Evolutionary conservation across 2,888 invertebrate genomes (phyloP).

Genomic region (Chrysolina haemoptera): DNA sequence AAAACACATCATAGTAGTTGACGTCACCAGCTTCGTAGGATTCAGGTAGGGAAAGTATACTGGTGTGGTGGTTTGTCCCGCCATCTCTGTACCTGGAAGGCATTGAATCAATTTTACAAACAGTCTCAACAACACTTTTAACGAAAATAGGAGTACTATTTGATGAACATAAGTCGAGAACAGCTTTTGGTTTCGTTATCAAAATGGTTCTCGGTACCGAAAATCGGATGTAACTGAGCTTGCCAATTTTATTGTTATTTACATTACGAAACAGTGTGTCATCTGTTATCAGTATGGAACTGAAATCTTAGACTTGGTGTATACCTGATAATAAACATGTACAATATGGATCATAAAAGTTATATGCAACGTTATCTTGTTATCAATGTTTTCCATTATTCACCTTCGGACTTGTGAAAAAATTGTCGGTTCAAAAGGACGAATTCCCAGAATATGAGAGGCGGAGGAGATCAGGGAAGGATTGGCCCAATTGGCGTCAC

Average conservation of each 20-base stretch:
- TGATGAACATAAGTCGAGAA: not conserved
- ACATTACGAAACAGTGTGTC: not conserved
- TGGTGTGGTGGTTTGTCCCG: conserved; percentile 82
- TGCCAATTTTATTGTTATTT: not conserved
- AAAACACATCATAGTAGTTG: conserved; percentile 86
- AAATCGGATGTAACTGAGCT: not conserved
- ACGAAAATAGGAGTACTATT: not conserved
- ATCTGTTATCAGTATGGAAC: not conserved
- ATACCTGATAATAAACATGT: conserved; percentile 8
- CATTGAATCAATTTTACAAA: conserved; percentile 9
- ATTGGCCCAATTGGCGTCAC: not conserved
- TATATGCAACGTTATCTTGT: not conserved
- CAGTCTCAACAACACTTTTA: not conserved
- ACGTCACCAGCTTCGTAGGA: conserved; percentile 80
- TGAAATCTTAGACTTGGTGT: not conserved
- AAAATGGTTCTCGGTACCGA: not conserved
- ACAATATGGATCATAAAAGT: not conserved
- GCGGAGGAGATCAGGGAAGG: not conserved
- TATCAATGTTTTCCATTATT: conserved; percentile 11
- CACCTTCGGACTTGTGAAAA: not conserved
- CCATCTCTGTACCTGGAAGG: conserved; percentile 81
- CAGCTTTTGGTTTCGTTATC: not conserved
- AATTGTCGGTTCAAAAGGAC: not conserved
- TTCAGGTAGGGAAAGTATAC: conserved; percentile 86
- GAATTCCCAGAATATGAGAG: not conserved